Percentiles rank a stretch among this genome's conserved stretches.
Evolutionary conservation across 2,113 vertebrate species (phyloP).

Genomic region (Calidris pygmaea): DNA sequence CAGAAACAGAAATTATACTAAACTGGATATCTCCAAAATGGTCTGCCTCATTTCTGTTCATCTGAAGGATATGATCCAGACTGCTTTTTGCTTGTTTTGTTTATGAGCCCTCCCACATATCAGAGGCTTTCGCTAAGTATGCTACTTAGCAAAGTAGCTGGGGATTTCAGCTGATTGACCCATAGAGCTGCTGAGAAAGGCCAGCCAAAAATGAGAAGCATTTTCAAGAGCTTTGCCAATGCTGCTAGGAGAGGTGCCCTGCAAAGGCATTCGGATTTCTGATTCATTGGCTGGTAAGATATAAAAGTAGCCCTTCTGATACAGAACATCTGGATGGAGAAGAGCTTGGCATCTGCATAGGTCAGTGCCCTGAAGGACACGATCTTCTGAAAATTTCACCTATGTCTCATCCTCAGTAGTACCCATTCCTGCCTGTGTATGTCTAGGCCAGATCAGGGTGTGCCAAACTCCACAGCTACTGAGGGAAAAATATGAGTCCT

Average conservation of each 20-base stretch:
- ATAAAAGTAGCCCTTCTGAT: neutral
- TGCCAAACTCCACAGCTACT: neutral
- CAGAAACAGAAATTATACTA: neutral
- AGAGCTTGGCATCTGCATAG: neutral
- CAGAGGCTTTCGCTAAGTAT: neutral
- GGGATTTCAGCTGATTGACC: neutral
- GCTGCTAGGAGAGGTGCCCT: neutral
- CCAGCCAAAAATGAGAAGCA: neutral
- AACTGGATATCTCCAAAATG: neutral
- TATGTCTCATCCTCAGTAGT: neutral
- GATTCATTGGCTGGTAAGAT: neutral
- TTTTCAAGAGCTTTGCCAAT: neutral
- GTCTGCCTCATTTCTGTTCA: neutral
- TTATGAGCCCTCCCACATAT: neutral
- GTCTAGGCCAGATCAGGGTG: neutral
- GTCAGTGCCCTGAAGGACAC: neutral
- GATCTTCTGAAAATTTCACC: neutral
- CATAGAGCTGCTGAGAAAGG: neutral
- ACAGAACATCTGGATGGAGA: neutral
- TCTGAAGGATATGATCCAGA: neutral
- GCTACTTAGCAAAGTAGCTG: neutral
- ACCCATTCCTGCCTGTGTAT: neutral
- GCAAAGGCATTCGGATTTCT: neutral
- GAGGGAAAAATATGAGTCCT: neutral
- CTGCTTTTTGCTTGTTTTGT: neutral